phyloP scores from a whole-genome alignment of 2,113 vertebrate genomes.

The Cyphomyrus plagiostoma region DNA sequence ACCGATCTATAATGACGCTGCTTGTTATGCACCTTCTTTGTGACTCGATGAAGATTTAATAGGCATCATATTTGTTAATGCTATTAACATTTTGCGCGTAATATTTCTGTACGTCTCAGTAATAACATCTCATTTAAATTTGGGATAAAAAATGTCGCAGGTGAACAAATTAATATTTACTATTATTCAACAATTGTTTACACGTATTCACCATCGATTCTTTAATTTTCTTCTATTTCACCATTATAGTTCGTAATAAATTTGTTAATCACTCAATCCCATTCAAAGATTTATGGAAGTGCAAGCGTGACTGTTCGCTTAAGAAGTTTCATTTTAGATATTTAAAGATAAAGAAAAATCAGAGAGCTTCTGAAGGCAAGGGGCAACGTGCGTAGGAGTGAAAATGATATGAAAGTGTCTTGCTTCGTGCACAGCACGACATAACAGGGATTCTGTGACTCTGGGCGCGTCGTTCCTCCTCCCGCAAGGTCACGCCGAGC shows the following conservation, averaged over 20 bases:
- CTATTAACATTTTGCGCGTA: not conserved
- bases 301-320: not conserved
- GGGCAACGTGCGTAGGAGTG: not conserved
- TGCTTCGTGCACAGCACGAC: not conserved
- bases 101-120: not conserved
- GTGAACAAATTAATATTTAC: not conserved
- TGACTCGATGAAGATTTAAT: not conserved
- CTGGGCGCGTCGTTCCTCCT: not conserved
- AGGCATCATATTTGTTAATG: not conserved
- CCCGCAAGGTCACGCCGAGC: conserved; percentile 51
- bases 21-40: not conserved
- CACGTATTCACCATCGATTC: not conserved
- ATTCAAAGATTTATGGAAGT: not conserved
- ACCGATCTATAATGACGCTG: not conserved
- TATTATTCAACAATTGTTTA: not conserved
- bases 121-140: not conserved
- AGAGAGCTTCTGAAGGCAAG: not conserved
- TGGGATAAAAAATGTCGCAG: not conserved
- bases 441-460: not conserved
- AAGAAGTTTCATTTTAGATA: not conserved
- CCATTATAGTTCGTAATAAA: not conserved
- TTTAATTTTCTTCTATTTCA: not conserved
- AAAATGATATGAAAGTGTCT: not conserved
- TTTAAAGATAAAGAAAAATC: not conserved
- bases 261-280: not conserved